phyloP scores from a whole-genome alignment of 2,113 vertebrate species.

The Shinisaurus crocodilurus region DNA sequence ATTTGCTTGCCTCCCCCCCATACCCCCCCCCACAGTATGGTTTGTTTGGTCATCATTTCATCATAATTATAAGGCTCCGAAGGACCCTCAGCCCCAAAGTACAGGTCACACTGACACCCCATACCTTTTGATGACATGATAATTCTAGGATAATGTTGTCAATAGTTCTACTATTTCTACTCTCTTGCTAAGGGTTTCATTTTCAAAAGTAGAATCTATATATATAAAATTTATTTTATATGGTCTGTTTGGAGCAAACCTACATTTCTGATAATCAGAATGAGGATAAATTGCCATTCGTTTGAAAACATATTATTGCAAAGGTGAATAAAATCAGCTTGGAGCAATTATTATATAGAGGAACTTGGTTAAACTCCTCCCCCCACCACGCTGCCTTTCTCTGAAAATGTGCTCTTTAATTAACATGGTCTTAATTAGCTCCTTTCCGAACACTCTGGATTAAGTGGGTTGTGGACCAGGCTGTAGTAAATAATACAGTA shows the following conservation, averaged over 20 bases:
- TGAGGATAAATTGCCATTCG: not conserved
- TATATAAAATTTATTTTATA: not conserved
- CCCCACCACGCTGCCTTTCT: not conserved
- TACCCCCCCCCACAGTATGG: constrained; percentile 14
- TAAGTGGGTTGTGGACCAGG: not conserved
- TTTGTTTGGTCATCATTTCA: constrained; percentile 43
- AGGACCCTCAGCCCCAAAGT: constrained; percentile 20
- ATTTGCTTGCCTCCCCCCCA: constrained; percentile 8
- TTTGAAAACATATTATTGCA: not conserved
- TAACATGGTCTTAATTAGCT: not conserved
- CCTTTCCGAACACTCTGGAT: not conserved
- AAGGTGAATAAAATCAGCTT: fast-evolving
- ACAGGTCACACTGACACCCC: not conserved
- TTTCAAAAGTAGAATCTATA: constrained; percentile 29
- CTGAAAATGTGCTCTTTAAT: not conserved
- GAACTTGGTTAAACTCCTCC: not conserved
- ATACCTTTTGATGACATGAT: constrained; percentile 26
- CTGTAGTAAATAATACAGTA: not conserved
- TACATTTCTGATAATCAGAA: not conserved
- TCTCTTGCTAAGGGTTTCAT: constrained; percentile 35
- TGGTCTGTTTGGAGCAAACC: not conserved
- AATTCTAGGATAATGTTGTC: constrained; percentile 28
- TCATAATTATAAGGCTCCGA: not conserved
- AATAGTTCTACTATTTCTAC: not conserved
- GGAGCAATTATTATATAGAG: fast-evolving